These are phyloP conservation scores for Caenorhabditis wallacei DNA, from an alignment of 2,888 invertebrate species.

Conservation along the genomic window DNA sequence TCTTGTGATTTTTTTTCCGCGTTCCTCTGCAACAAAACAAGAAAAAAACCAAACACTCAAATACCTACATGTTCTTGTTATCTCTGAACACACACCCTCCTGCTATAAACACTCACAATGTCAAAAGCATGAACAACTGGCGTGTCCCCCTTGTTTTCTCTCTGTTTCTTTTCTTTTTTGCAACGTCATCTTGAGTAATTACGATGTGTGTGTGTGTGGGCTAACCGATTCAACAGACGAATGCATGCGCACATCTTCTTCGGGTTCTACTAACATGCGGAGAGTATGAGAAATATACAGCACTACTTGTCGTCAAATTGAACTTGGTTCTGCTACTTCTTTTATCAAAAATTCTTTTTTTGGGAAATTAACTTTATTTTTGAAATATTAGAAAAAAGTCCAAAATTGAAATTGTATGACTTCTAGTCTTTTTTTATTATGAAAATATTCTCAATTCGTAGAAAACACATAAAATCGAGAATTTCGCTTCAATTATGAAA, in stretches of 20 bases:
- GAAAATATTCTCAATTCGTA: no score
- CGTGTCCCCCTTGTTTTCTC: constrained; percentile 16
- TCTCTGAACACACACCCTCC: constrained; percentile 50
- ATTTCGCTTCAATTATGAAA: no score
- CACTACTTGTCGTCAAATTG: constrained; percentile 21
- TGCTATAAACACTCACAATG: constrained; percentile 49
- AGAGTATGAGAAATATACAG: constrained; percentile 15
- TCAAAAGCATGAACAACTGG: constrained; percentile 57
- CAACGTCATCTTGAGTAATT: constrained; percentile 65
- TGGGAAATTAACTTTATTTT: neutral
- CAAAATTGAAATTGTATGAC: no score
- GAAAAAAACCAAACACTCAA: constrained; percentile 16
- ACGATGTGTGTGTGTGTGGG: constrained; percentile 56
- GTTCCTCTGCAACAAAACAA: constrained; percentile 22
- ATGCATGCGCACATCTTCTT: constrained; percentile 60
- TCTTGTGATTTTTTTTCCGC: neutral
- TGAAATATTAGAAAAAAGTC: no score
- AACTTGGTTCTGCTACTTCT: neutral
- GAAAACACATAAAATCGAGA: no score
- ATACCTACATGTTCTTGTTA: constrained; percentile 43
- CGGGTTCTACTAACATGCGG: constrained; percentile 29
- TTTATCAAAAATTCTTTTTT: neutral
- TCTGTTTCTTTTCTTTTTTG: constrained; percentile 38
- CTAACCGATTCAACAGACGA: constrained; percentile 56
- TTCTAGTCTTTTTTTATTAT: no score